Evolutionary conservation across 2,113 vertebrate species (phyloP), one percentile per base, ranked within the genome.

Genomic region (Hypomesus transpacificus): DNA sequence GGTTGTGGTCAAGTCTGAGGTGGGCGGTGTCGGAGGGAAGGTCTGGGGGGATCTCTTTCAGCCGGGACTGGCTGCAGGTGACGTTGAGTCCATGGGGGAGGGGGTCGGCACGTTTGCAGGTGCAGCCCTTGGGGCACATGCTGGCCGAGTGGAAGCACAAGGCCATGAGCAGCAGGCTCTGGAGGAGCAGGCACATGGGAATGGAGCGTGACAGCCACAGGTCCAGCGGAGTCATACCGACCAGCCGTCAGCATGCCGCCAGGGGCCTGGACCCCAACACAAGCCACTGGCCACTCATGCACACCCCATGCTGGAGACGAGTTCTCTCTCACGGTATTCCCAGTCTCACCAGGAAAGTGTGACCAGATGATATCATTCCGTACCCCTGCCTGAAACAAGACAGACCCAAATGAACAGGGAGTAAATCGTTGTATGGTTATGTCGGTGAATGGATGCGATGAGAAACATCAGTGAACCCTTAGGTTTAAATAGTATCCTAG

Each of bases 91-190:
- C 96, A 75, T 90, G 90, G 18, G 87, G 90, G 66, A 90, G 88
- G 66, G 81, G 81, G 71, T 96, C 96, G 0, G 91, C 89, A 65
- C 91, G 95, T 81, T 94, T 95, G 87, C 97, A 99, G 77, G 93
- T 87, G 88, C 97, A 99, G 89, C 94, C 95, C 88, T 97, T 96
- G 1, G 96, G 97, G 91, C 97, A 99, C 95, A 97, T 96, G 94
- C 94, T 95, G 92, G 96, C 95, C 76, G 96, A 96, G 86, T 96
- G 96, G 90, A 98, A 98, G 92, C 96, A 98, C 91, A 98, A 91
- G 90, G 95, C 96, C 96, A 98, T 96, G 84, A 99, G 95, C 84
- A 98, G 95, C 90, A 99, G 95, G 88, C 96, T 98, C 89, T 99
- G 96, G 81, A 98, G 92, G 85, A 98, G 94, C 89, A 99, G 94